A percentile compares a stretch with the other conserved stretches of the same genome.
phyloP scores from a whole-genome alignment of 2,113 vertebrate species.

The Leucopsar rothschildi region DNA sequence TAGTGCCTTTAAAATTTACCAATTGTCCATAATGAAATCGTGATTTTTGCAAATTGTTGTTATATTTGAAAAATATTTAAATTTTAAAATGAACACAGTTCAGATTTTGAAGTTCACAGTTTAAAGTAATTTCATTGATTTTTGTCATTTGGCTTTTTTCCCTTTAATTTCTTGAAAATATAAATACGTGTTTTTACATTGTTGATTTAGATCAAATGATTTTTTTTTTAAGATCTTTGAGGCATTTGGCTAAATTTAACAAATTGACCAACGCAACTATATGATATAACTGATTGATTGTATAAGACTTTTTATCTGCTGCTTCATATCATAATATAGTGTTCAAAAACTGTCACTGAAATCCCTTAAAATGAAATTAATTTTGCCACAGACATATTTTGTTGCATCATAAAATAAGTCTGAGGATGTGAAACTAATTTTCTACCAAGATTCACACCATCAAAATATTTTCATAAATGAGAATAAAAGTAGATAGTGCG shows the following conservation, averaged over 20 bases:
- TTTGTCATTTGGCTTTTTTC: not conserved
- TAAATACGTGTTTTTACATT: not conserved
- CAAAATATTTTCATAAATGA: not conserved
- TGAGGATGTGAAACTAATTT: not conserved
- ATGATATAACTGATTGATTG: not conserved
- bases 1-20: not conserved
- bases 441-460: not conserved
- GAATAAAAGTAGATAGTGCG: not conserved
- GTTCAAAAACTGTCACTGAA: not conserved
- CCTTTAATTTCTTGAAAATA: not conserved
- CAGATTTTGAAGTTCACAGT: not conserved
- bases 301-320: not conserved
- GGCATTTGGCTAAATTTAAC: not conserved
- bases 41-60: not conserved
- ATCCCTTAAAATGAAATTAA: not conserved
- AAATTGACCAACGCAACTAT: not conserved
- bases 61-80: not conserved
- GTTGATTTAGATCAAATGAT: not conserved
- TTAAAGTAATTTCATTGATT: accelerated
- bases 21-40: not conserved
- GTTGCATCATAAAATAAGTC: not conserved
- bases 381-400: not conserved
- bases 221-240: not conserved
- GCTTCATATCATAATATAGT: not conserved
- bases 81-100: not conserved